phyloP scores from a whole-genome alignment of 1,140 invertebrate species.

The Drosophila pseudoobscura region DNA sequence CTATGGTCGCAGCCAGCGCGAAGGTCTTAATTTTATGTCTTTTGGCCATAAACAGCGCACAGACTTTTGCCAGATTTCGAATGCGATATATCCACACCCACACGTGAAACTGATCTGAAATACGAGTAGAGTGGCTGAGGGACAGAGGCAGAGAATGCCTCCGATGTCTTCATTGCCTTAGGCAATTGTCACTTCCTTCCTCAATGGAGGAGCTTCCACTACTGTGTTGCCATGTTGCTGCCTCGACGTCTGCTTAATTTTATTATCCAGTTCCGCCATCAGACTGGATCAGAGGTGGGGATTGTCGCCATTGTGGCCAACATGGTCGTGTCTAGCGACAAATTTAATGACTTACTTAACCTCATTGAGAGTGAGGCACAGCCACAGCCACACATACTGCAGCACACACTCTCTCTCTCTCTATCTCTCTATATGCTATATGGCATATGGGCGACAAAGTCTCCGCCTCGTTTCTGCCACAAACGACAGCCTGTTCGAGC shows the following conservation, averaged over 20 bases:
- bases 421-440: background rate
- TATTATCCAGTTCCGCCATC: constrained; percentile 75
- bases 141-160: background rate
- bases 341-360: constrained; percentile 82
- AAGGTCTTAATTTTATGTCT: constrained; percentile 73
- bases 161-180: constrained; percentile 48
- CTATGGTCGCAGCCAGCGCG: constrained; percentile 53
- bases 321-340: constrained; percentile 79
- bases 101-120: constrained; percentile 22
- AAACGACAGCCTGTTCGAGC: no score
- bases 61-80: constrained; percentile 31
- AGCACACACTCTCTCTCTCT: background rate
- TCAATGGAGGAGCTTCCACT: constrained; percentile 50
- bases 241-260: constrained; percentile 60
- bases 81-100: constrained; percentile 37
- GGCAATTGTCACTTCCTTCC: constrained; percentile 70
- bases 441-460: constrained; percentile 54
- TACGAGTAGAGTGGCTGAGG: background rate
- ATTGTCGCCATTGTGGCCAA: constrained; percentile 76
- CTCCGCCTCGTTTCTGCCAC: constrained; percentile 61
- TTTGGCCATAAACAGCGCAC: constrained; percentile 64
- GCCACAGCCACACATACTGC: constrained; percentile 21
- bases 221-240: constrained; percentile 27
- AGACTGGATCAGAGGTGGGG: constrained; percentile 32
- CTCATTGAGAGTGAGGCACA: constrained; percentile 56